These are phyloP conservation scores for Himalopsyche phryganea DNA, from an alignment of 1,140 invertebrate species.

Conservation along the genomic window DNA sequence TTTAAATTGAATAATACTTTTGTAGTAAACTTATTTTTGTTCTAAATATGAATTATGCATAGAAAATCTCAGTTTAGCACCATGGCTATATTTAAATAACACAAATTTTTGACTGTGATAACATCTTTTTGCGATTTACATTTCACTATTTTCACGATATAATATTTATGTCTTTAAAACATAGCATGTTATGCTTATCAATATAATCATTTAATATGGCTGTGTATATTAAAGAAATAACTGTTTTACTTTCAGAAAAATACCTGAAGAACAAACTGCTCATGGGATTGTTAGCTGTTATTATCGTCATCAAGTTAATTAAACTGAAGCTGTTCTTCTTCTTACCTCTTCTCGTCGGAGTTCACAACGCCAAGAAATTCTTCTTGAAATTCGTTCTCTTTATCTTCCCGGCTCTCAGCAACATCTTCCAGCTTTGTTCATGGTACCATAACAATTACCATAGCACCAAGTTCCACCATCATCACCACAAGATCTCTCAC, in stretches of 20 bases:
- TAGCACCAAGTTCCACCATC: conserved; percentile 71
- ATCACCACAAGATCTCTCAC: conserved; percentile 69
- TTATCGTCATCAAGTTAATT: conserved; percentile 75
- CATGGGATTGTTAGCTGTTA: conserved; percentile 65
- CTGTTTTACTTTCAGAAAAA: conserved; percentile 63
- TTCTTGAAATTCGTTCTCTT: conserved; percentile 76
- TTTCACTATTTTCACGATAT: no score
- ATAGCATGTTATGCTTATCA: no score
- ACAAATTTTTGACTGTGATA: no score
- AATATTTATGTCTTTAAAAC: no score
- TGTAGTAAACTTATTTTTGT: no score
- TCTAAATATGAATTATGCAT: no score
- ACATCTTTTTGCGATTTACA: no score
- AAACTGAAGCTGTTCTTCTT: conserved; percentile 74
- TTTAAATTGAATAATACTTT: no score
- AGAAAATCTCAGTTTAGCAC: no score
- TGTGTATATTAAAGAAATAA: background rate
- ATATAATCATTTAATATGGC: no score
- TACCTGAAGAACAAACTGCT: conserved; percentile 71
- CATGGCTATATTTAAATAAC: no score
- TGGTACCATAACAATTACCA: conserved; percentile 71
- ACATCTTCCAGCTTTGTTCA: conserved; percentile 79
- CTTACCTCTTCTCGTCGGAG: conserved; percentile 68
- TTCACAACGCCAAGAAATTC: conserved; percentile 76
- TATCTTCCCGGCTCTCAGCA: conserved; percentile 73